Base-by-base conservation (phyloP, 2,888 invertebrate genomes). In the Ophonus ardosiacus region DNA sequence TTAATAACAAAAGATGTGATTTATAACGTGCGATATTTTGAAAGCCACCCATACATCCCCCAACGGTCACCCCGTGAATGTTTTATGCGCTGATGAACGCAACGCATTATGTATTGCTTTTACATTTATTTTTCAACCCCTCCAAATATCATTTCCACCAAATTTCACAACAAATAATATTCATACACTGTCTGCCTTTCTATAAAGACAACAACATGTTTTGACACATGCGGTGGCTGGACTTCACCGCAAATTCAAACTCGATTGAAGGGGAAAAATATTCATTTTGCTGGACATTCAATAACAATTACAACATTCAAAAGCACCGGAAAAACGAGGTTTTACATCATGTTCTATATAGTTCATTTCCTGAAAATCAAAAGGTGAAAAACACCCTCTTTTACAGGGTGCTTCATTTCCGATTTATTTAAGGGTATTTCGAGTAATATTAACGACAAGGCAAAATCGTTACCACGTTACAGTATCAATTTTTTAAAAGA, bases 1-100 rank as follows among this genome's bases (percentile, higher is more conserved):
- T 83, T 83, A 83, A 83, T 83, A 83, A 83, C 74, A 83, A 83
- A 83, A 71, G 82, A 82, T 68, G 57, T 83, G 83, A 83, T 83
- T 83, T 83, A 83, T 83, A 74, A 74, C 59, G 57, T 82, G 82
- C 61, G 68, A 83, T 76, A 83, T 83, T 74, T 83, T 83, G 83
- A 40, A 83, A 71, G 15, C 74, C 7, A 51, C 43, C 43, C 43
- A 13, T 13, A 51, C 43, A 10, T 51, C 43, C 43, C 43, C 43
- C 31, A 31, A 31, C 31, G 43, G 43, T 13, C 43, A 51, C 43
- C 43, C 43, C 13, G 43, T 51, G 43, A 51, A 51, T 51, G 43
- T 51, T 51, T 51, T 51, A 51, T 51, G 43, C 43, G 10, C 78
- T 78, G 78, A 78, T 74, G 74, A 74, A 51, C 74, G 74, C 74